Conservation (phyloP, 2,113 vertebrate genomes). For the Piaya cayana region DNA sequence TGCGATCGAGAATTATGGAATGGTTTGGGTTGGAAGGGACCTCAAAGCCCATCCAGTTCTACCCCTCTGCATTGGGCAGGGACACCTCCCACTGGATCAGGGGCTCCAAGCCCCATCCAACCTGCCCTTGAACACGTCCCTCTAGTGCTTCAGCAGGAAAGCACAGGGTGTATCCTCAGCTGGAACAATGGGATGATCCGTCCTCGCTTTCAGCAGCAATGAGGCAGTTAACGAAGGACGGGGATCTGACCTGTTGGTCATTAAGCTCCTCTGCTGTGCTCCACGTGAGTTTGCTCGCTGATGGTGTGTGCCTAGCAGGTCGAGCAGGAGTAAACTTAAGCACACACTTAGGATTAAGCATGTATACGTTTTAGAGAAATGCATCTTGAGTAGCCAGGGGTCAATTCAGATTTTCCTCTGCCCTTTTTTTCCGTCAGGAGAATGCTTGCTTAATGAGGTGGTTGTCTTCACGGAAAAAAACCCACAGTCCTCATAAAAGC, state of each 20-base stretch:
- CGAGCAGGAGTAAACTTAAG: background rate
- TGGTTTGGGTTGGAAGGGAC: too few relatives aligned
- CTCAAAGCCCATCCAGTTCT: too few relatives aligned
- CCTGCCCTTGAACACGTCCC: too few relatives aligned
- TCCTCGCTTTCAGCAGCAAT: rapidly evolving
- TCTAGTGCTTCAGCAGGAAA: background rate
- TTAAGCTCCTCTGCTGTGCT: background rate
- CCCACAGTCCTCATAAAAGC: background rate
- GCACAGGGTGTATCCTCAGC: background rate
- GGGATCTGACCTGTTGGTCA: background rate
- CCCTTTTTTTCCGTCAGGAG: background rate
- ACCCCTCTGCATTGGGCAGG: too few relatives aligned
- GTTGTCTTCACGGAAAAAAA: background rate
- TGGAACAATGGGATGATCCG: background rate
- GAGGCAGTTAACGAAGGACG: background rate
- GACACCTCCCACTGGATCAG: too few relatives aligned
- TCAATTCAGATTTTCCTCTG: background rate
- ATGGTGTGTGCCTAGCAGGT: background rate
- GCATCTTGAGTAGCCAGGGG: background rate
- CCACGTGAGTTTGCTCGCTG: background rate
- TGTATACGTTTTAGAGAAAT: background rate
- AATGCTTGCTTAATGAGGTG: background rate
- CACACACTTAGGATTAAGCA: background rate
- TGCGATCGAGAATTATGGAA: background rate
- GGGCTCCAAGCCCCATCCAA: too few relatives aligned